Conservation (phyloP, 2,888 invertebrate genomes). For the Acleris emargana region DNA sequence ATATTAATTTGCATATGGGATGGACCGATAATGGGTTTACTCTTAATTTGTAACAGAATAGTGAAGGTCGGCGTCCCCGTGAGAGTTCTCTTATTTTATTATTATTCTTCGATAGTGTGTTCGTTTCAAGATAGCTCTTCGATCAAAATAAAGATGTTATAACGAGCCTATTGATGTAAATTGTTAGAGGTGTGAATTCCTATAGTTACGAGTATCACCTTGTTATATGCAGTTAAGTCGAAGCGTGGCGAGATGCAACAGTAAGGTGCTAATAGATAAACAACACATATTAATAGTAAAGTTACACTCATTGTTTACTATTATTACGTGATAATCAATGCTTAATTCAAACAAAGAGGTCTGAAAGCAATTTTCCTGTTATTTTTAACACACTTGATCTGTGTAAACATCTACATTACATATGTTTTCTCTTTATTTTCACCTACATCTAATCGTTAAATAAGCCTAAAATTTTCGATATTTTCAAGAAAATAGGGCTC, state of each 20-base stretch:
- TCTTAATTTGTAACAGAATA: constrained; percentile 59
- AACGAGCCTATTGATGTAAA: constrained; percentile 18
- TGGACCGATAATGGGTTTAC: constrained; percentile 53
- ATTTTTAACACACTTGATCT: no score
- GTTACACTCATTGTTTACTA: no score
- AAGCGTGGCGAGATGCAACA: constrained; percentile 2
- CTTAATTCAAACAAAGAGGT: no score
- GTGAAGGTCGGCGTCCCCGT: constrained; percentile 63
- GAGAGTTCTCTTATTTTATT: constrained; percentile 49
- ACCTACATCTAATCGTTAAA: no score
- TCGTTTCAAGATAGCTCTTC: constrained; percentile 13
- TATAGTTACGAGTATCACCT: constrained; percentile 20
- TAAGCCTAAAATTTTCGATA: no score
- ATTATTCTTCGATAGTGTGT: constrained; percentile 7
- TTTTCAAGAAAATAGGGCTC: no score
- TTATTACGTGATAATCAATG: no score
- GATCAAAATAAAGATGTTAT: background rate
- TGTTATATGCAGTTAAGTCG: constrained; percentile 20
- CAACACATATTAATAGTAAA: background rate
- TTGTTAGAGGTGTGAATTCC: constrained; percentile 21
- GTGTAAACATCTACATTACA: no score
- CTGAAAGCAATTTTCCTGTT: no score
- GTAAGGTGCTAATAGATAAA: constrained; percentile 5
- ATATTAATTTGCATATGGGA: constrained; percentile 68
- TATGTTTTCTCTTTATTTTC: no score